Percentiles rank a stretch among this genome's conserved stretches.
Evolutionary conservation across 2,888 invertebrate species (phyloP).

Genomic region (Apodemia mormo): DNA sequence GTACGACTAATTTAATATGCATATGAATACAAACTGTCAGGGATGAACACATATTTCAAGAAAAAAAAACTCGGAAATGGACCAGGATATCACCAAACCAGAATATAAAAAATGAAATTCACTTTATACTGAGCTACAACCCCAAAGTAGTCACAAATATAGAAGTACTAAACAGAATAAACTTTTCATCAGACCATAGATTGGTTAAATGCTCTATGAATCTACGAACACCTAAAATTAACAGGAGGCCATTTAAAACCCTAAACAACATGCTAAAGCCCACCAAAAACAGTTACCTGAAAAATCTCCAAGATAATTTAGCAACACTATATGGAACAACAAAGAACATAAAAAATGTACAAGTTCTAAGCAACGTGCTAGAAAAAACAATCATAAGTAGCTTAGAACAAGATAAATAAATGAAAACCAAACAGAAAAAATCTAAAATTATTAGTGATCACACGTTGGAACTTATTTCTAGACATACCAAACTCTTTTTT

Average conservation of each 20-base stretch:
- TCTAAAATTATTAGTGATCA: slow-evolving; percentile 1
- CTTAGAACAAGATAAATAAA: slow-evolving; percentile 30
- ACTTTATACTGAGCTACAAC: slow-evolving; percentile 17
- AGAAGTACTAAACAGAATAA: background rate
- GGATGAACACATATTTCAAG: slow-evolving; percentile 29
- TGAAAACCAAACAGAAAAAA: background rate
- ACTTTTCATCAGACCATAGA: background rate
- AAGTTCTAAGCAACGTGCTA: slow-evolving; percentile 12
- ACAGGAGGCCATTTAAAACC: background rate
- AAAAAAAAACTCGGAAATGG: background rate
- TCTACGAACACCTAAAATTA: background rate
- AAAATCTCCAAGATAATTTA: slow-evolving; percentile 18
- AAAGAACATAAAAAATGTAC: background rate
- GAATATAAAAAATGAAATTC: slow-evolving; percentile 22
- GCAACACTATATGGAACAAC: background rate
- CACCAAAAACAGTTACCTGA: background rate
- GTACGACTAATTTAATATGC: slow-evolving; percentile 31
- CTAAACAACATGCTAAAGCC: background rate
- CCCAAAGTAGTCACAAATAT: background rate
- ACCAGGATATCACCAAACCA: slow-evolving; percentile 10
- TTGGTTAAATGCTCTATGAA: background rate
- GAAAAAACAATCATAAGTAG: slow-evolving; percentile 19
- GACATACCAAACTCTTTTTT: slow-evolving; percentile 4
- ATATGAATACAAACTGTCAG: slow-evolving; percentile 28
- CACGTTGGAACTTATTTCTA: background rate